Evolutionary conservation across 1,140 invertebrate species (phyloP), one percentile per base, ranked within the genome.

Genomic region (Carposina sasakii): DNA sequence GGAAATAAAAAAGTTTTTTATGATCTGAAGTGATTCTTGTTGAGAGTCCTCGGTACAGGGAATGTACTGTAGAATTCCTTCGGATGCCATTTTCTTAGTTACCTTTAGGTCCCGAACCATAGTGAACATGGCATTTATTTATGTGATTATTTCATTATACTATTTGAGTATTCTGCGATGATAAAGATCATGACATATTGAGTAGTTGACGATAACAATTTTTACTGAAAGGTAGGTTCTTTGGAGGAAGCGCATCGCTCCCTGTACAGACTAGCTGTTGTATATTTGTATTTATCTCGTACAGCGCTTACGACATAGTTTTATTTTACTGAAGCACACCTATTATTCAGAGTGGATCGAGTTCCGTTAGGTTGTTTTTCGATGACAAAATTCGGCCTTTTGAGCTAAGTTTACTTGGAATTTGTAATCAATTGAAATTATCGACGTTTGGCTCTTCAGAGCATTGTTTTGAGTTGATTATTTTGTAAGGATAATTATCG

Each of bases 41-140:
- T 30, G 34, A 36, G 30, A 46, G 41, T 49, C 22, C 39, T 34
- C 37, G 54, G n/a, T n/a, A n/a, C n/a, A n/a, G n/a, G n/a, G n/a
- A n/a, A n/a, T 51, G 52, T 30, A 10, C 21, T 51, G 40, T 54
- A 60, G 43, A 48, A 54, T 69, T 70, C 74, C 68, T 72, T 81
- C 64, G 60, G 71, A 81, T 81, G 77, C 76, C 81, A 81, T 81
- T 78, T 68, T 75, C 75, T 81, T 74, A 84, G 76, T 84, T 84
- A 81, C 76, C 81, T 69, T 62, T 81, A 83, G 75, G 68, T 78
- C 67, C 72, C 55, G 66, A 72, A 76, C 71, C 71, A 74, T 73
- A 78, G 72, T 71, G 71, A 71, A 79, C 76, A 67, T 79, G 76
- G 79, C 79, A 83, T 83, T 83, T 83, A 83, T 83, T 79, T 76